phyloP scores from a whole-genome alignment of 1,140 invertebrate genomes.

The Temnothorax curvispinosus region DNA sequence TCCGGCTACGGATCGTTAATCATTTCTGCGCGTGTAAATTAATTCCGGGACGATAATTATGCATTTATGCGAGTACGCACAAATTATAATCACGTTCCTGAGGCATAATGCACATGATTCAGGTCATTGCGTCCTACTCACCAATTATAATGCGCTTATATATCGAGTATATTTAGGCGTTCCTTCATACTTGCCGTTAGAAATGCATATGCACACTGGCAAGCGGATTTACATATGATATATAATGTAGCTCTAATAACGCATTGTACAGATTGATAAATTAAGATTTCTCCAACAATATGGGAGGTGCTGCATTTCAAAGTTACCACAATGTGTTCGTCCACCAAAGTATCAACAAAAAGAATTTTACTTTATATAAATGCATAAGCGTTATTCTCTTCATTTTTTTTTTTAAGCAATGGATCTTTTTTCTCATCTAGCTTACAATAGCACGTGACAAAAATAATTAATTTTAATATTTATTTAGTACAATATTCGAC shows the following conservation, averaged over 20 bases:
- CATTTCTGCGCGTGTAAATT: constrained; percentile 79
- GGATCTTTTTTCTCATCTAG: neutral
- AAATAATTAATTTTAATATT: constrained; percentile 18
- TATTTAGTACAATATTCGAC: neutral
- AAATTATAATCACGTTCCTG: constrained; percentile 82
- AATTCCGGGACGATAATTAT: constrained; percentile 83
- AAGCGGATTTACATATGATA: constrained; percentile 45
- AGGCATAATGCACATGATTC: constrained; percentile 81
- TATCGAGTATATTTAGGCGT: constrained; percentile 56
- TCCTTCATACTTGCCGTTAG: constrained; percentile 58
- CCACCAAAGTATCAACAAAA: neutral
- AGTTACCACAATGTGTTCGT: neutral
- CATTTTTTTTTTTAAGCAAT: neutral
- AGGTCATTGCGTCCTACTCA: constrained; percentile 78
- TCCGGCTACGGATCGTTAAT: constrained; percentile 73
- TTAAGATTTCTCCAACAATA: constrained; percentile 50
- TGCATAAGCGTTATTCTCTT: neutral
- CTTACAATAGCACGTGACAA: neutral
- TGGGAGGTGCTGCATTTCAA: neutral
- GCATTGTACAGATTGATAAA: constrained; percentile 34
- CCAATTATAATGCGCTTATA: constrained; percentile 78
- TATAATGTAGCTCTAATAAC: constrained; percentile 46
- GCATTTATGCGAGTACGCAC: constrained; percentile 80
- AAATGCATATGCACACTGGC: constrained; percentile 50
- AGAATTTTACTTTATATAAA: neutral